Percentiles rank a stretch among this genome's conserved stretches.
Conservation (phyloP, 2,797 vertebrate species). For the Acanthopagrus latus region DNA sequence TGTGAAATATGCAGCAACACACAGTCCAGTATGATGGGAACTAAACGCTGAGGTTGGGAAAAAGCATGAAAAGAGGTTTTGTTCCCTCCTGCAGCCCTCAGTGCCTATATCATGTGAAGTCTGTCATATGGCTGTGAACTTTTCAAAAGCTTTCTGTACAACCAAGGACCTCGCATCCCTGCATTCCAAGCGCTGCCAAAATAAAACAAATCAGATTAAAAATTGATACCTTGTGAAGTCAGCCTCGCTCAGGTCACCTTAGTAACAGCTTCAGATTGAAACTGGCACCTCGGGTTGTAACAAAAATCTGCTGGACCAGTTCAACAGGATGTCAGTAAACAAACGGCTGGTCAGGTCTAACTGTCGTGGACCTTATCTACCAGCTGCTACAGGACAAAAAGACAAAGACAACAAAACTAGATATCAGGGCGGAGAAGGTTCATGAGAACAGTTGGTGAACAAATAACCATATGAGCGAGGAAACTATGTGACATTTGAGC, state of each 20-base stretch:
- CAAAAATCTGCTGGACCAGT: not conserved
- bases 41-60: not conserved
- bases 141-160: slow-evolving; percentile 26
- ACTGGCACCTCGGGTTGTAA: not conserved
- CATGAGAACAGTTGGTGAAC: not conserved
- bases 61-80: slow-evolving; percentile 33
- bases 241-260: no score
- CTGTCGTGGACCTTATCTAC: not conserved
- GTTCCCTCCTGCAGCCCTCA: slow-evolving; percentile 21
- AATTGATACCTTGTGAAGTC: no score
- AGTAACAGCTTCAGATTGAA: no score
- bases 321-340: not conserved
- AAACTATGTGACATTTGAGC: not conserved
- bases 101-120: slow-evolving; percentile 57
- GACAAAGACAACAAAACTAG: not conserved
- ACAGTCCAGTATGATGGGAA: slow-evolving; percentile 8
- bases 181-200: not conserved
- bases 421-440: slow-evolving; percentile 1
- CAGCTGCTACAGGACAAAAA: not conserved
- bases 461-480: not conserved
- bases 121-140: slow-evolving; percentile 64
- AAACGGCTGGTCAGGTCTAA: not conserved
- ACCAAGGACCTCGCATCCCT: not conserved
- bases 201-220: not conserved
- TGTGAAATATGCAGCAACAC: slow-evolving; percentile 19